phyloP scores from a whole-genome alignment of 2,797 vertebrate species.

The Cuniculus paca region DNA sequence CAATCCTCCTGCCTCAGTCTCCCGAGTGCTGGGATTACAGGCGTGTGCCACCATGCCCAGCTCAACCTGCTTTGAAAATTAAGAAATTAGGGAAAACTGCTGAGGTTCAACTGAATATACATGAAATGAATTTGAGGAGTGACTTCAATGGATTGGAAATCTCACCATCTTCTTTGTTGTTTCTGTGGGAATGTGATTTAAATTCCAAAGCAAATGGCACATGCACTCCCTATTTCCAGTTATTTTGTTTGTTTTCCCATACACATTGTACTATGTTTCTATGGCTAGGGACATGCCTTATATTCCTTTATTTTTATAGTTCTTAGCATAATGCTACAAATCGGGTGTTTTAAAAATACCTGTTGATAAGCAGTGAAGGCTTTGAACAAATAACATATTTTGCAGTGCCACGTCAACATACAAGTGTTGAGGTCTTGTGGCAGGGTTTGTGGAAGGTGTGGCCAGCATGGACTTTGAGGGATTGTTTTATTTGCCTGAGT shows the following conservation, averaged over 20 bases:
- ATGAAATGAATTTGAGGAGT: background rate
- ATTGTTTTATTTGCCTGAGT: constrained; percentile 48
- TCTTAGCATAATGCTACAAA: background rate
- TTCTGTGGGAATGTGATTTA: constrained; percentile 36
- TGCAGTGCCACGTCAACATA: background rate
- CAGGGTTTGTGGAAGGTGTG: constrained; percentile 51
- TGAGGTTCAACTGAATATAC: background rate
- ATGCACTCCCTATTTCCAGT: background rate
- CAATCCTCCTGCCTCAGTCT: no score
- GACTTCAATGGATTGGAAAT: background rate
- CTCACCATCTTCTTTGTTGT: background rate
- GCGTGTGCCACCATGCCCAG: no score
- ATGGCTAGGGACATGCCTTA: background rate
- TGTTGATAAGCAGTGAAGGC: constrained; percentile 4
- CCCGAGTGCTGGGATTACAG: no score
- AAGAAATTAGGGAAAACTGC: constrained; percentile 20
- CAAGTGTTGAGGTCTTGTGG: background rate
- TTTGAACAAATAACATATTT: constrained; percentile 33
- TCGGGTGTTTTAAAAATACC: constrained; percentile 23
- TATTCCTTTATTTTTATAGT: constrained; percentile 33
- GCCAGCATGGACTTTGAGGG: background rate
- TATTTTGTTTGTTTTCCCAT: constrained; percentile 19
- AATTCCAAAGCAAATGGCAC: constrained; percentile 28
- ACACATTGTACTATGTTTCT: background rate
- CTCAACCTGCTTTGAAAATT: constrained; percentile 19